phyloP scores from a whole-genome alignment of 2,113 vertebrate genomes.

The Cyprinodon tularosa region DNA sequence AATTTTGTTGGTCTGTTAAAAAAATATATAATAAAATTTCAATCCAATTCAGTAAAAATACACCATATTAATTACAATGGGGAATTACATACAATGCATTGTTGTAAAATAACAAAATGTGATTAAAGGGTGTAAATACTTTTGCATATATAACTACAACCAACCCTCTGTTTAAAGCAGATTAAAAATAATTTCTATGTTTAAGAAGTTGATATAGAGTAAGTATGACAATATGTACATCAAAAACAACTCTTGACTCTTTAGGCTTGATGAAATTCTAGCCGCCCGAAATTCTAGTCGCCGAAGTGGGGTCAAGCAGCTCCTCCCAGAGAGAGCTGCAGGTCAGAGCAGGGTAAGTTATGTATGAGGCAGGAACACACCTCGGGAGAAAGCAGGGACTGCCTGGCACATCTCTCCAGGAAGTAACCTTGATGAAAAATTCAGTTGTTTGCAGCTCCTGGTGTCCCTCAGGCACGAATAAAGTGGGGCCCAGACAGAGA shows the following conservation, averaged over 20 bases:
- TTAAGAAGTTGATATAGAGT: neutral
- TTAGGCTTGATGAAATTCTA: slow-evolving; percentile 46
- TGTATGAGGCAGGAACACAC: slow-evolving; percentile 69
- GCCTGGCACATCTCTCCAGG: slow-evolving; percentile 77
- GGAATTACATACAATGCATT: too few relatives aligned
- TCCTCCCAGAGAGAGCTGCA: slow-evolving; percentile 58
- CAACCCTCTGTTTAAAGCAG: too few relatives aligned
- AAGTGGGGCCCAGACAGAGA: slow-evolving; percentile 73
- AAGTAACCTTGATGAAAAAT: slow-evolving; percentile 84
- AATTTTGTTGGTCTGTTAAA: too few relatives aligned
- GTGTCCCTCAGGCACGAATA: slow-evolving; percentile 82
- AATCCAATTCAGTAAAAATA: too few relatives aligned
- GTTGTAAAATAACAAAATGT: too few relatives aligned
- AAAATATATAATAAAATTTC: too few relatives aligned
- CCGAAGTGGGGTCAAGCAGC: slow-evolving; percentile 64
- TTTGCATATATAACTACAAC: too few relatives aligned
- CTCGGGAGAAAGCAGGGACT: slow-evolving; percentile 62
- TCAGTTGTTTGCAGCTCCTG: slow-evolving; percentile 80
- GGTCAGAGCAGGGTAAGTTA: slow-evolving; percentile 75
- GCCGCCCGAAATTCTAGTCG: slow-evolving; percentile 37
- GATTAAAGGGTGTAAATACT: too few relatives aligned
- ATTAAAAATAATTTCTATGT: neutral
- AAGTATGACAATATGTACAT: neutral
- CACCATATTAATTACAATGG: too few relatives aligned
- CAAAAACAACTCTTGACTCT: slow-evolving; percentile 10